A percentile compares a stretch with the other conserved stretches of the same genome.
These are phyloP conservation scores for Staurois parvus DNA, from an alignment of 2,797 vertebrate genomes.

Conservation along the genomic window DNA sequence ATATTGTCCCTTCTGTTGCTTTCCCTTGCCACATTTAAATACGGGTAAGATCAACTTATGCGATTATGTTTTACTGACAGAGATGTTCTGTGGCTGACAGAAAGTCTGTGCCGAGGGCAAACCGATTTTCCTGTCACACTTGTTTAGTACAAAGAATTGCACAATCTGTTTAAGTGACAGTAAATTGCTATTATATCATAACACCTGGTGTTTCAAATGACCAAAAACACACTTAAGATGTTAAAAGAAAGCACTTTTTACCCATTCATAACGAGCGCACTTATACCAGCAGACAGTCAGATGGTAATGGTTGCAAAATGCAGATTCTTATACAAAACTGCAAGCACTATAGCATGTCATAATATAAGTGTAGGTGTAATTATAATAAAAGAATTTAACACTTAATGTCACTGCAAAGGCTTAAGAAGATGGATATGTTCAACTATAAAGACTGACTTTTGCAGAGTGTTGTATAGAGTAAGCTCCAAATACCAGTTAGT, in stretches of 20 bases:
- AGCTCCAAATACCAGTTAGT: no score
- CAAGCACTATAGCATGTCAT: no score
- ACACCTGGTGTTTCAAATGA: not conserved
- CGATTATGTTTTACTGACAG: not conserved
- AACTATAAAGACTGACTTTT: no score
- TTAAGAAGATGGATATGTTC: no score
- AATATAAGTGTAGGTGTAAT: no score
- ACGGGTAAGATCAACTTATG: not conserved
- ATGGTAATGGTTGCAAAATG: not conserved
- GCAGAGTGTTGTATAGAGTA: no score
- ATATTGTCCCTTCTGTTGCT: no score
- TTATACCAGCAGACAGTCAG: not conserved
- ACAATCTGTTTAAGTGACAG: conserved; percentile 6
- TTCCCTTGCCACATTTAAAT: not conserved
- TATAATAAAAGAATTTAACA: not conserved
- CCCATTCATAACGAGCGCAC: not conserved
- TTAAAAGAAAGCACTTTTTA: no score
- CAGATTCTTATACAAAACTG: no score
- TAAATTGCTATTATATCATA: not conserved
- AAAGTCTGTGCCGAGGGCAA: not conserved
- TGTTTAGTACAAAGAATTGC: not conserved
- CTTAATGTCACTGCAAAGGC: no score
- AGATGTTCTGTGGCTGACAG: not conserved
- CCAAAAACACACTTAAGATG: not conserved
- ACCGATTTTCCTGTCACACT: not conserved